Evolutionary conservation across 2,113 vertebrate species (phyloP).

Genomic region (Epinephelus cyanopodus): DNA sequence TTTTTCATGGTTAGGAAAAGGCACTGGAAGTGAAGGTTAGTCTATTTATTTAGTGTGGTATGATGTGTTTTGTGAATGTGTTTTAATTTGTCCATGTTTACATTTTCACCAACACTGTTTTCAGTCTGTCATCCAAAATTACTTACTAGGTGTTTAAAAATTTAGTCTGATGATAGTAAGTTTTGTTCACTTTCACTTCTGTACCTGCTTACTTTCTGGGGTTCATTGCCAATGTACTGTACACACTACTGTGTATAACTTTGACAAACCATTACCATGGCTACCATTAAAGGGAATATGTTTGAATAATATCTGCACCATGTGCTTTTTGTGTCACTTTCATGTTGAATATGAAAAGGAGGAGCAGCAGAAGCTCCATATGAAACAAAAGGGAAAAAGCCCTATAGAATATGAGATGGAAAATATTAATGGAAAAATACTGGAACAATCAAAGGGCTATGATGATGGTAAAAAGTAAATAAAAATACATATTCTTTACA

Average conservation of each 20-base stretch:
- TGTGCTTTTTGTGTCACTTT: background rate
- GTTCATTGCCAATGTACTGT: background rate
- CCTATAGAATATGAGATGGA: background rate
- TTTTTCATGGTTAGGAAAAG: background rate
- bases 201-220: background rate
- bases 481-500: too few relatives aligned
- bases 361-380: background rate
- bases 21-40: background rate
- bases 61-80: background rate
- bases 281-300: constrained; percentile 55
- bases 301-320: constrained; percentile 41
- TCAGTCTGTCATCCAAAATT: background rate
- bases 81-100: constrained; percentile 10
- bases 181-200: background rate
- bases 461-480: background rate
- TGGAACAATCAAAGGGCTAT: background rate
- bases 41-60: constrained; percentile 2
- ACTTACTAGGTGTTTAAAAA: background rate
- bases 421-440: background rate
- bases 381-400: background rate
- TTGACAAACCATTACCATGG: constrained; percentile 6
- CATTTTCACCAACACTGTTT: constrained; percentile 4
- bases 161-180: background rate
- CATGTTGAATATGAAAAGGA: background rate
- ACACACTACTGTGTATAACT: background rate